Base-by-base conservation (phyloP, 2,113 vertebrate genomes). In the Hippocampus barbouri region DNA sequence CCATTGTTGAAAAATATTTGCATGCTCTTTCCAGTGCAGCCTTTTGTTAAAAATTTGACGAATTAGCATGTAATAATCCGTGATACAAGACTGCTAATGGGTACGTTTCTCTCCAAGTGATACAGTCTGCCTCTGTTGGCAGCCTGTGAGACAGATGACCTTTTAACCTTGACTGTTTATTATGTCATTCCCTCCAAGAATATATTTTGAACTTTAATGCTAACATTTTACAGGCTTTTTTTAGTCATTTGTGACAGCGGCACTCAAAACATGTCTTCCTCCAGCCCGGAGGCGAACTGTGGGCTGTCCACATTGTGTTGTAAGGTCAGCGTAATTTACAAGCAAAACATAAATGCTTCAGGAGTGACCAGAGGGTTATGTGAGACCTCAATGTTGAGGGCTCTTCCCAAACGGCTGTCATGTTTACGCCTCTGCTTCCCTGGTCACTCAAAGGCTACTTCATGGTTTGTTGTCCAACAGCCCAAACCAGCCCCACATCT, bases 251-350 rank as follows among this genome's bases (percentile, higher is more conserved):
- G 61, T 88, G 84, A 87, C 84, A 84, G 77, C 66, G 41, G 40
- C 81, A 83, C 84, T 83, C 79, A 84, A 83, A 86, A 87, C 77
- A 86, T 72, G 71, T 81, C 78, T 82, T 77, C 74, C 60, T 64
- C 43, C 70, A 74, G 62, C 79, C 65, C 79, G 72, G 72, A 76
- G 76, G 77, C 78, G 43, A 74, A 75, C 66, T 68, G 38, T 41
- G 38, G 61, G 74, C 71, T 41, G 71, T 73, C 81, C 80, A 61
- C 72, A 77, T 83, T 76, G 83, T 85, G 85, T 84, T 86, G 86
- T 85, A 83, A 85, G 81, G 84, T 86, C 81, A 79, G 77, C 72
- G n/a, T 62, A 85, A 79, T 87, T 87, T 85, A 79, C 78, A 79
- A 83, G 78, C 62, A 75, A 75, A 85, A 84, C 77, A 89, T 78